Evolutionary conservation across 1,140 invertebrate genomes (phyloP), one percentile per base, ranked within the genome.

Genomic region (Physella acuta): DNA sequence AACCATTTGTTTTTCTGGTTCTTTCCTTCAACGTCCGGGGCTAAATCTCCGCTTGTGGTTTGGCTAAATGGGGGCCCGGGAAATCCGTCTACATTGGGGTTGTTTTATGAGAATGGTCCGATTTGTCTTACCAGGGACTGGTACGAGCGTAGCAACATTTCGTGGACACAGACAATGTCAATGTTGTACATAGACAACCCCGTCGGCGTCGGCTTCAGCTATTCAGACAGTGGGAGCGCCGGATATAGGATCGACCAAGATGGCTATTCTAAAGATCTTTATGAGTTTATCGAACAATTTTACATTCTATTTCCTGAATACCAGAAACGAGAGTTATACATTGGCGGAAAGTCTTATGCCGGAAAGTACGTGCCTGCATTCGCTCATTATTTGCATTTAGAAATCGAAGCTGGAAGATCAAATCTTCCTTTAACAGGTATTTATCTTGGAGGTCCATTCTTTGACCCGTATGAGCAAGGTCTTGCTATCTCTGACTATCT

Each of bases 1-100:
- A 92, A 92, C 0, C 93, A 93, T 77, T 86, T 93, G 66, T 94
- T 92, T 85, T 93, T 94, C 80, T 94, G 93, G 93, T 94, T 92
- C 75, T 94, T 94, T 80, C 92, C 92, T 0, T 89, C 91, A 0
- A n/a, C n/a, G n/a, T 1, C 2, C 30, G 17, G 37, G 17, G 20
- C 65, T n/a, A 31, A 58, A 1, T 74, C 79, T n/a, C 92, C 92
- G 0, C 87, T 93, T 69, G 85, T 93, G 11, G 79, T 94, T 8
- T 94, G 93, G 93, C 87, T 94, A 0, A 92, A 94, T 86, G 93
- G 92, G 55, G 86, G 91, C 14, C 93, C 93, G 0, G 93, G 93
- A 0, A 88, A 89, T 8, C 88, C 90, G 0, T 93, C 92, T 0
- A 80, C 94, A 28, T 91, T 89, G 75, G 92, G 92, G 0, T 81